A percentile compares a stretch with the other conserved stretches of the same genome.
Evolutionary conservation across 2,113 vertebrate species (phyloP).

Genomic region (Heterochromis multidens): DNA sequence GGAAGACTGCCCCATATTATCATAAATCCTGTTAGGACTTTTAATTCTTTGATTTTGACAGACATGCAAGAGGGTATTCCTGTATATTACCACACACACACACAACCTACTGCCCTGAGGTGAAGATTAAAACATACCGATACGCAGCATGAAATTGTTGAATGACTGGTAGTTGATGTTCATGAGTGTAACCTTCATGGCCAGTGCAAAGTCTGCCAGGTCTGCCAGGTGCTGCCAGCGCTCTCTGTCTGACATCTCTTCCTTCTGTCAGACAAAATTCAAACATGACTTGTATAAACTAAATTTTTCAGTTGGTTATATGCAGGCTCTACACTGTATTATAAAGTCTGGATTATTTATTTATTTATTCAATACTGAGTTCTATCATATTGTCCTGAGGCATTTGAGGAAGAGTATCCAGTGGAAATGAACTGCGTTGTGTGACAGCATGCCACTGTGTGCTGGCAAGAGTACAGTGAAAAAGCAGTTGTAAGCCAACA

Average conservation of each 20-base stretch:
- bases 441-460: neutral
- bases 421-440: neutral
- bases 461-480: neutral
- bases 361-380: accelerated
- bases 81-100: neutral
- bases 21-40: neutral
- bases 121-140: slow-evolving; percentile 74
- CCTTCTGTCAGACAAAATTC: slow-evolving; percentile 68
- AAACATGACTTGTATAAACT: neutral
- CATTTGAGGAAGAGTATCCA: neutral
- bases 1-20: neutral
- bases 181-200: slow-evolving; percentile 96
- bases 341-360: neutral
- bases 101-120: neutral
- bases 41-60: neutral
- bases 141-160: slow-evolving; percentile 99
- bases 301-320: neutral
- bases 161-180: slow-evolving; percentile 99
- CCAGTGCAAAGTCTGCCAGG: slow-evolving; percentile 91
- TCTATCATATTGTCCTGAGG: neutral
- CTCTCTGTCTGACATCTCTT: slow-evolving; percentile 84
- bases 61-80: too few species aligned
- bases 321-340: accelerated
- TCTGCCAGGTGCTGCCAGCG: slow-evolving; percentile 97
- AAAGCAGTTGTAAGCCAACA: neutral